Conservation (phyloP, 1,140 invertebrate genomes). For the Apis cerana region DNA sequence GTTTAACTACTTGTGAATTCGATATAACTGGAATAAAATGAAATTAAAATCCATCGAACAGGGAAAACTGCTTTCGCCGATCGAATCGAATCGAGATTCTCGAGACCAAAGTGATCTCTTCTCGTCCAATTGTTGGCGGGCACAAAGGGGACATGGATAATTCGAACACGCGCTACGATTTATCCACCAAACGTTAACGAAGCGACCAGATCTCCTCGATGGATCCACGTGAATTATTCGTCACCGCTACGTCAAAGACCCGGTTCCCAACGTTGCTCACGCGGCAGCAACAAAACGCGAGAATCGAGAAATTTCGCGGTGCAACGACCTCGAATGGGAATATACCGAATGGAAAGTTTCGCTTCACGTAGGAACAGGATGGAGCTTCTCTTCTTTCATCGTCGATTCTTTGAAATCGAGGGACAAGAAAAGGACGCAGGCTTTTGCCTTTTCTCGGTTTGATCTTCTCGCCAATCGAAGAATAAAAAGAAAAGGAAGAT, state of each 20-base stretch:
- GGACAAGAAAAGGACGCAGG: background rate
- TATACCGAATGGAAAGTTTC: background rate
- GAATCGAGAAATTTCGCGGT: background rate
- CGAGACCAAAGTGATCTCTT: too few relatives aligned
- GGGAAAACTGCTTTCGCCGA: too few relatives aligned
- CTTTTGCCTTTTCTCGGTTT: too few relatives aligned
- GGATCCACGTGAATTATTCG: slow-evolving; percentile 8
- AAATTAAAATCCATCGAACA: too few relatives aligned
- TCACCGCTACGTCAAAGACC: background rate
- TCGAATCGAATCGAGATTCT: background rate
- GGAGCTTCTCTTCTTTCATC: background rate
- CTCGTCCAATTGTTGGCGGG: background rate
- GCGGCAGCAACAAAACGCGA: background rate
- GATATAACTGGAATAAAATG: too few relatives aligned
- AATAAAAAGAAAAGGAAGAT: too few relatives aligned
- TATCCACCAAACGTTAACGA: background rate
- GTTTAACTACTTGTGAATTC: too few relatives aligned
- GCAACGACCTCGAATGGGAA: background rate
- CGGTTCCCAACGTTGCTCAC: background rate
- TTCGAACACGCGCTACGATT: background rate
- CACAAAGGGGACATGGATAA: background rate
- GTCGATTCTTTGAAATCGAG: background rate
- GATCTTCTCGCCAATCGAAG: too few relatives aligned
- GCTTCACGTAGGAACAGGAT: background rate
- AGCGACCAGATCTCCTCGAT: background rate